A percentile compares a stretch with the other conserved stretches of the same genome.
phyloP scores from a whole-genome alignment of 2,888 invertebrate genomes.

The Ptychoptera albimana region DNA sequence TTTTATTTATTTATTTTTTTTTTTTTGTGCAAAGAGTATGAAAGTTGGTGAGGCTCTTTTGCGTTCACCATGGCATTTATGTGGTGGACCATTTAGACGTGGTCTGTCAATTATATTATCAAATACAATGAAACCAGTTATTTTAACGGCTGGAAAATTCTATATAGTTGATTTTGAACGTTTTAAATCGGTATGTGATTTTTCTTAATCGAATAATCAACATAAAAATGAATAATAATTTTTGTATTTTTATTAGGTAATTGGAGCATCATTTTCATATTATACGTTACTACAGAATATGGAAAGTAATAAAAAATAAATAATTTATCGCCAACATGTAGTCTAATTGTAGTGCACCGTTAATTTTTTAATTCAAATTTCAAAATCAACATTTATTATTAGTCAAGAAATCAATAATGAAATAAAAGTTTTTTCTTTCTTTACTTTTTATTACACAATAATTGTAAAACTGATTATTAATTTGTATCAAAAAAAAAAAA shows the following conservation, averaged over 20 bases:
- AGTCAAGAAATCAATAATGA: no score
- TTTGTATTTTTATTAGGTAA: neutral
- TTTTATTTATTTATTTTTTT: neutral
- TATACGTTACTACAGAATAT: constrained; percentile 3
- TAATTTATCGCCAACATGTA: no score
- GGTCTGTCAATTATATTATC: constrained; percentile 19
- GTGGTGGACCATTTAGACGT: constrained; percentile 14
- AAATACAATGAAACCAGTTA: constrained; percentile 15
- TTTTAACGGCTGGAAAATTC: constrained; percentile 22
- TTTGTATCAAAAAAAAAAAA: no score
- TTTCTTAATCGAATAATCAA: neutral
- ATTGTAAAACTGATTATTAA: no score
- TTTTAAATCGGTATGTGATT: constrained; percentile 8
- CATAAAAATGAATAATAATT: no score
- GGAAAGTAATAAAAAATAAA: neutral
- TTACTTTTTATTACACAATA: no score
- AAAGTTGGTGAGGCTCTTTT: constrained; percentile 20
- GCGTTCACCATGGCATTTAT: constrained; percentile 21
- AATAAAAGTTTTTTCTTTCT: no score
- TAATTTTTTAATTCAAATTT: no score
- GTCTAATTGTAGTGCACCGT: no score
- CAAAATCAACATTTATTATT: no score
- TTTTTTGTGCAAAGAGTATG: constrained; percentile 13
- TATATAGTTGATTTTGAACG: constrained; percentile 19
- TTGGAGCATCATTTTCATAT: constrained; percentile 3